phyloP scores from a whole-genome alignment of 2,888 invertebrate species.

The Ophioninae sp. region DNA sequence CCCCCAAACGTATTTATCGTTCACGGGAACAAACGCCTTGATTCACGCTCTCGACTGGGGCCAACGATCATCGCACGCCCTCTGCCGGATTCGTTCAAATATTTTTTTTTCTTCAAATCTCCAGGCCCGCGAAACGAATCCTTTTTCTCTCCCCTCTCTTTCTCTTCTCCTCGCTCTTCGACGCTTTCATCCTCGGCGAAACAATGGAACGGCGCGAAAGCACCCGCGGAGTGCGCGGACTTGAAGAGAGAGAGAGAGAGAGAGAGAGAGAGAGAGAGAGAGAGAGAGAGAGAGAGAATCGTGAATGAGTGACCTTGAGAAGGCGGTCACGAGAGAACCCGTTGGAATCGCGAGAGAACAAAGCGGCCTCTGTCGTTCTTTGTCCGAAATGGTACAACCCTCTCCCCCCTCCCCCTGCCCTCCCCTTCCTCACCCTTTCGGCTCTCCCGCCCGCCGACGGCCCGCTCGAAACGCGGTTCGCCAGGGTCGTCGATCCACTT shows the following conservation, averaged over 20 bases:
- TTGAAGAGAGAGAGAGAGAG: conserved; percentile 38
- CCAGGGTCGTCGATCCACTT: conserved; percentile 60
- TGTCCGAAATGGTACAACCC: conserved; percentile 72
- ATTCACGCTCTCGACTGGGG: conserved; percentile 72
- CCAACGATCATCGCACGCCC: not conserved
- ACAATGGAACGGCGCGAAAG: conserved; percentile 48
- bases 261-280: conserved; percentile 13
- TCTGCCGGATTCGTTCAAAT: not conserved
- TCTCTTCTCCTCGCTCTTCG: not conserved
- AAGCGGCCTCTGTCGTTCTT: conserved; percentile 80
- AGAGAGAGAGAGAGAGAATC: conserved; percentile 70
- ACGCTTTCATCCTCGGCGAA: conserved; percentile 2
- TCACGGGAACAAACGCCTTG: conserved; percentile 75
- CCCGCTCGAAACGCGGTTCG: conserved; percentile 45
- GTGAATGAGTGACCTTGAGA: conserved; percentile 80
- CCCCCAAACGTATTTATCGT: conserved; percentile 75
- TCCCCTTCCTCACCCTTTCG: conserved; percentile 37
- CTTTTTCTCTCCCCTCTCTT: not conserved
- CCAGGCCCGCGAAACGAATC: not conserved
- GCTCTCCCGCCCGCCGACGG: conserved; percentile 58
- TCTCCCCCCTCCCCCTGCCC: conserved; percentile 62
- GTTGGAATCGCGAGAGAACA: conserved; percentile 80
- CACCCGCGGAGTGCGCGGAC: conserved; percentile 11
- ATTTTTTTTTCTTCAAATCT: not conserved
- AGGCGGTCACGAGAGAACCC: conserved; percentile 78